These are phyloP conservation scores for Rallus limicola DNA, from an alignment of 2,113 vertebrate genomes.

Conservation along the genomic window DNA sequence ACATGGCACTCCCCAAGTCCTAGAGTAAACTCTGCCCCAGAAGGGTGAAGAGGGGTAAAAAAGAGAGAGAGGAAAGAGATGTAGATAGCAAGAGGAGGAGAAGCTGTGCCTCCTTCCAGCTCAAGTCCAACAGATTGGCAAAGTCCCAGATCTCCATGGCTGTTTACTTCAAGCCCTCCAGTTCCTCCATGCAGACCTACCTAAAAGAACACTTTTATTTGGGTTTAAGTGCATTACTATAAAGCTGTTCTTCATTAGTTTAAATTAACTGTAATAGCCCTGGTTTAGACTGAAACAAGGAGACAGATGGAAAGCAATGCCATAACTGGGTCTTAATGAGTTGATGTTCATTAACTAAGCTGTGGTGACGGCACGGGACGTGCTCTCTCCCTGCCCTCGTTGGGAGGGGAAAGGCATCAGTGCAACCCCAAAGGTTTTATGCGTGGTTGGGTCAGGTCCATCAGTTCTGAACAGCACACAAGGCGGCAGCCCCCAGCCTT, in stretches of 20 bases:
- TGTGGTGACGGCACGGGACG: fast-evolving
- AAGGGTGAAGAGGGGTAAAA: background rate
- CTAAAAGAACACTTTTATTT: background rate
- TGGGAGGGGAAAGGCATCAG: background rate
- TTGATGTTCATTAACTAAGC: background rate
- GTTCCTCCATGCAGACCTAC: background rate
- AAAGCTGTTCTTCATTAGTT: background rate
- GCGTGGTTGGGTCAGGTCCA: background rate
- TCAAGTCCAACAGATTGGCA: background rate
- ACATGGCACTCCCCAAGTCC: background rate
- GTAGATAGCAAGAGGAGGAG: background rate
- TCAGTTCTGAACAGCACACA: background rate
- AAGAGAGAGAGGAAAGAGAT: background rate
- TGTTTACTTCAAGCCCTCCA: background rate
- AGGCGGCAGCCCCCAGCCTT: background rate
- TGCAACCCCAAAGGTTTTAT: background rate
- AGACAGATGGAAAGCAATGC: background rate
- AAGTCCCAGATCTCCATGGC: fast-evolving
- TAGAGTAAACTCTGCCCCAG: background rate
- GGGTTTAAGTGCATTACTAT: background rate
- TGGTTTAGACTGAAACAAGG: background rate
- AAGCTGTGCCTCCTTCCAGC: background rate
- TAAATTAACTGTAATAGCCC: background rate
- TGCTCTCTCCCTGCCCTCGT: background rate
- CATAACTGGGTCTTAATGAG: background rate